These are phyloP conservation scores for Anoplolepis gracilipes DNA, from an alignment of 1,140 invertebrate species.

Conservation along the genomic window DNA sequence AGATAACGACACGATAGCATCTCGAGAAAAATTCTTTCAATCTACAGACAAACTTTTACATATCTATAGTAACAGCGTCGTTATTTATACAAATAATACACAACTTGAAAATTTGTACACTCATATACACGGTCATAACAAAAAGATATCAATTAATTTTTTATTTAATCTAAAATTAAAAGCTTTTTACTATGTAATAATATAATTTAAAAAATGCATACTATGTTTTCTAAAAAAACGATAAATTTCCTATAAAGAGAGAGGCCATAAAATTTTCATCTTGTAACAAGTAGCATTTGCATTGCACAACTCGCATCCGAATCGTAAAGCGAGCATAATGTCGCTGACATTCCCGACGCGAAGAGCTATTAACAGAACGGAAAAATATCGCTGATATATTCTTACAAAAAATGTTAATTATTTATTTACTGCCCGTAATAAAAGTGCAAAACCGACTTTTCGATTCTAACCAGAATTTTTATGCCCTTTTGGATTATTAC, in stretches of 20 bases:
- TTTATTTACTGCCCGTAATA: slow-evolving; percentile 65
- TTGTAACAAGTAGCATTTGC: slow-evolving; percentile 19
- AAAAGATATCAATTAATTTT: not conserved
- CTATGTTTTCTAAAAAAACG: not conserved
- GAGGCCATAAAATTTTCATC: not conserved
- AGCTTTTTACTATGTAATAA: slow-evolving; percentile 2
- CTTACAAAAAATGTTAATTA: slow-evolving; percentile 57
- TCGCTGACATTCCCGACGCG: not conserved
- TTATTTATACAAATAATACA: not conserved
- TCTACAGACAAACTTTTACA: not conserved
- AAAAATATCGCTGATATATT: not conserved
- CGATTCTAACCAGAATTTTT: not conserved
- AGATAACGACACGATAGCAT: slow-evolving; percentile 47
- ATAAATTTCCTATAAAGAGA: not conserved
- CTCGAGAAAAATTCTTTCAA: slow-evolving; percentile 13
- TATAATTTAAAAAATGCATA: not conserved
- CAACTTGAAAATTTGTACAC: too few relatives aligned
- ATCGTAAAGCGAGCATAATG: slow-evolving; percentile 21
- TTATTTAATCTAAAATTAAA: not conserved
- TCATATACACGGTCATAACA: too few relatives aligned
- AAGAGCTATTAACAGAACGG: slow-evolving; percentile 33
- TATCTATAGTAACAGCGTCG: not conserved
- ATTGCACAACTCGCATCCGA: slow-evolving; percentile 3
- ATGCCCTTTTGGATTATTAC: slow-evolving; percentile 16
- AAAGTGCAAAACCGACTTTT: slow-evolving; percentile 35